Conservation (phyloP, 2,113 vertebrate species). For the Plectropomus leopardus region DNA sequence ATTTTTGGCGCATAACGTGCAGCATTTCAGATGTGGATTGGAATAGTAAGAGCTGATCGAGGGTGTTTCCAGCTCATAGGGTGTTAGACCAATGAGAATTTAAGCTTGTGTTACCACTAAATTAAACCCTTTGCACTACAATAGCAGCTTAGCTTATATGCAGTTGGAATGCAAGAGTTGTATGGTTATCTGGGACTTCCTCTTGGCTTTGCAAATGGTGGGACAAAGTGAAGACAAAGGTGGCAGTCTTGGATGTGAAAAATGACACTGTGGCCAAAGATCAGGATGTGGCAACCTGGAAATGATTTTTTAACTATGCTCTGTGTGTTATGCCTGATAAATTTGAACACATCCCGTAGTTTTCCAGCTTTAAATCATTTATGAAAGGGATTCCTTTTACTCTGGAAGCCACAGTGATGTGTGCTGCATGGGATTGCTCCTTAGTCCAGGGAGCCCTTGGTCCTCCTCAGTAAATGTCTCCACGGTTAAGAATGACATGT, state of each 20-base stretch:
- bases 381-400: slow-evolving; percentile 29
- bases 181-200: slow-evolving; percentile 30
- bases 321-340: not conserved
- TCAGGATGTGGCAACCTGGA: slow-evolving; percentile 42
- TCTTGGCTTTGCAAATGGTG: slow-evolving; percentile 16
- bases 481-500: slow-evolving; percentile 67
- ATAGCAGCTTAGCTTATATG: slow-evolving; percentile 36
- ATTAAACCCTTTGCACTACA: slow-evolving; percentile 59
- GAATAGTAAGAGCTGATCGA: slow-evolving; percentile 24
- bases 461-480: slow-evolving; percentile 62
- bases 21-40: slow-evolving; percentile 45
- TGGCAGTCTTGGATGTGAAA: slow-evolving; percentile 20
- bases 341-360: not conserved
- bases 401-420: slow-evolving; percentile 13
- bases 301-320: slow-evolving; percentile 13
- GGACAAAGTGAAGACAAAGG: slow-evolving; percentile 25
- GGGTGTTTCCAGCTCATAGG: slow-evolving; percentile 37
- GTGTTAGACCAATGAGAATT: slow-evolving; percentile 48
- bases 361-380: slow-evolving; percentile 17
- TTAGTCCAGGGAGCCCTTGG: slow-evolving; percentile 38
- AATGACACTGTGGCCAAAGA: slow-evolving; percentile 38
- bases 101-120: slow-evolving; percentile 50
- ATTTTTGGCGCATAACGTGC: slow-evolving; percentile 12
- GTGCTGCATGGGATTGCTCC: slow-evolving; percentile 12
- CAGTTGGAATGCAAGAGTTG: slow-evolving; percentile 28